A percentile compares a stretch with the other conserved stretches of the same genome.
Conservation (phyloP, 2,113 vertebrate species). For the Pachycephala philippinensis region DNA sequence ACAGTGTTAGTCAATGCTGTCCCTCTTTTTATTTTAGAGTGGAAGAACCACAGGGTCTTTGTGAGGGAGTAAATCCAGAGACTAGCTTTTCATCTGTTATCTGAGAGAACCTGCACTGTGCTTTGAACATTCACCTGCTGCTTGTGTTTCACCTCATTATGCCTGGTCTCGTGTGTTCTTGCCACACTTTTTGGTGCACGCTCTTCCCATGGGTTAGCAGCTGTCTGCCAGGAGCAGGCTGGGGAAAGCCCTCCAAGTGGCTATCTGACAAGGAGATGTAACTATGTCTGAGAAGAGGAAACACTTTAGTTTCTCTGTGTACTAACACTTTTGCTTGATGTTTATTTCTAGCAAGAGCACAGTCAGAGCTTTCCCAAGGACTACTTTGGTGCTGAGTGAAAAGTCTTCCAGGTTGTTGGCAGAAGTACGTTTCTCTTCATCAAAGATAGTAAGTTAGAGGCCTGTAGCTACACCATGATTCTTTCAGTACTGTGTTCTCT, state of each 20-base stretch:
- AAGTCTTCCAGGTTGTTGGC: neutral
- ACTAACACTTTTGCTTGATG: neutral
- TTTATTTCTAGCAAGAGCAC: slow-evolving; percentile 26
- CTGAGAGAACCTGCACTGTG: neutral
- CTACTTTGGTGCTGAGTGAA: neutral
- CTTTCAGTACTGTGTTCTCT: neutral
- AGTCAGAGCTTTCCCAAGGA: slow-evolving; percentile 15
- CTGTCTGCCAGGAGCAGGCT: neutral
- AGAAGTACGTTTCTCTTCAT: neutral
- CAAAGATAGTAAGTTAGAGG: slow-evolving; percentile 24
- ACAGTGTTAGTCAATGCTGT: neutral
- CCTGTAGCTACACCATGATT: neutral
- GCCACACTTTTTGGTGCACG: rapidly evolving
- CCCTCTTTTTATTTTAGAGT: neutral
- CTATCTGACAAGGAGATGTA: neutral
- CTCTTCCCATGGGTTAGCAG: neutral
- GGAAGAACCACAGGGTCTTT: neutral
- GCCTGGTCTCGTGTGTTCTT: neutral
- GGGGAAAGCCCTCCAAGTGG: neutral
- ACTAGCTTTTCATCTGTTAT: neutral
- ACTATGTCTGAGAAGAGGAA: neutral
- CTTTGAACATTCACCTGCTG: neutral
- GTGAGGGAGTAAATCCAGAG: neutral
- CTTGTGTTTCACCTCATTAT: neutral
- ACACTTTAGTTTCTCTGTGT: neutral